These are phyloP conservation scores for Siniperca undulata DNA, from an alignment of 2,797 vertebrate genomes.

Conservation along the genomic window DNA sequence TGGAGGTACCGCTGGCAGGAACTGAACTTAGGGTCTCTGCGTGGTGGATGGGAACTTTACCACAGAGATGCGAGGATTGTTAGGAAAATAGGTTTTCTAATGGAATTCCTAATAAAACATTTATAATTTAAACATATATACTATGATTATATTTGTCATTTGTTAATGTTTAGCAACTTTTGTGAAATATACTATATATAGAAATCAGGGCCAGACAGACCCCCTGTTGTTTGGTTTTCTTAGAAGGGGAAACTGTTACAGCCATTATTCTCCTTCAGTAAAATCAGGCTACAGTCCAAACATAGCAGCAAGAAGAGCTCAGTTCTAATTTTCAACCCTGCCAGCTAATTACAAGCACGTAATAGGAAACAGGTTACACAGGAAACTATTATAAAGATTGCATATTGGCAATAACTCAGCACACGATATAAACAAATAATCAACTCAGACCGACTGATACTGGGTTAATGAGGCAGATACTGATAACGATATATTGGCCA, in stretches of 20 bases:
- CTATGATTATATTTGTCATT: not conserved
- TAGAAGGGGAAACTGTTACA: constrained; percentile 15
- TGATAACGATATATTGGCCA: no score
- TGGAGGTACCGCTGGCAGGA: not conserved
- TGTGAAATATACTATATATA: not conserved
- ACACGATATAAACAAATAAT: not conserved
- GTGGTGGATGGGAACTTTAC: not conserved
- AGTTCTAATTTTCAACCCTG: not conserved
- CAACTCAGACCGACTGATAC: not conserved
- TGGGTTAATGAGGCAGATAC: no score
- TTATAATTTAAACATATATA: no score
- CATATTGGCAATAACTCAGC: no score
- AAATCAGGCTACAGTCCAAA: no score
- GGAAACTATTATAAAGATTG: not conserved
- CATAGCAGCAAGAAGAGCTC: no score
- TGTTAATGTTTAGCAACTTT: constrained; percentile 9
- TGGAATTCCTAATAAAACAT: not conserved
- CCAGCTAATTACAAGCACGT: constrained; percentile 5
- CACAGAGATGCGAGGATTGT: not conserved
- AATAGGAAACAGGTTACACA: constrained; percentile 17
- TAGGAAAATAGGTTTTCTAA: not conserved
- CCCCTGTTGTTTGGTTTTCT: constrained; percentile 5
- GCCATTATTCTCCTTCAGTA: constrained; percentile 6
- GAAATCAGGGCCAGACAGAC: not conserved
- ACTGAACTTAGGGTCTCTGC: not conserved